Evolutionary conservation across 2,797 vertebrate species (phyloP).

Genomic region (Sylvia borin): DNA sequence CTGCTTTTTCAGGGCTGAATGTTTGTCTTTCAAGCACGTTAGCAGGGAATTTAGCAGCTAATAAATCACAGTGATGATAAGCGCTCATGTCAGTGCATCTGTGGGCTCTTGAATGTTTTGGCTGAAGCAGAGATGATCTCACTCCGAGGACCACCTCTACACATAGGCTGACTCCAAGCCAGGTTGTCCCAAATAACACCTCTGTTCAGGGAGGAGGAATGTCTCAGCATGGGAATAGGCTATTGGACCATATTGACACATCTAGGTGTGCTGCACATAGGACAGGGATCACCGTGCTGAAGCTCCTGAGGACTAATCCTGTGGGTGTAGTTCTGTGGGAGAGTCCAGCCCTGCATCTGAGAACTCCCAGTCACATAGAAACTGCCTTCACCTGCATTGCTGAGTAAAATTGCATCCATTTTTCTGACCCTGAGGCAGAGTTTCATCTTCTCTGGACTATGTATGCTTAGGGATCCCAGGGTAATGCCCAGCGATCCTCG

Average conservation of each 20-base stretch:
- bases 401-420: not conserved
- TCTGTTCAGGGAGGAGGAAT: not conserved
- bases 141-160: not conserved
- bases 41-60: not conserved
- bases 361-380: not conserved
- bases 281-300: not conserved
- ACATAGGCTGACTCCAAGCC: not conserved
- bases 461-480: not conserved
- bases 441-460: not conserved
- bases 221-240: too few relatives aligned
- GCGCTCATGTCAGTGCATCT: not conserved
- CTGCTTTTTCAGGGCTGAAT: not conserved
- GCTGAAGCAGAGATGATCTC: not conserved
- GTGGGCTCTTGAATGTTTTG: not conserved
- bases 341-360: not conserved
- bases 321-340: not conserved
- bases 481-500: not conserved
- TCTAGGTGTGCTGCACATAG: rapidly evolving
- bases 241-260: not conserved
- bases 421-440: not conserved
- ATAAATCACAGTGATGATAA: not conserved
- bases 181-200: not conserved
- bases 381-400: not conserved
- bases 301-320: not conserved
- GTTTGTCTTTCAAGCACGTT: not conserved